phyloP scores from a whole-genome alignment of 1,140 invertebrate genomes.

The Odontomachus brunneus region DNA sequence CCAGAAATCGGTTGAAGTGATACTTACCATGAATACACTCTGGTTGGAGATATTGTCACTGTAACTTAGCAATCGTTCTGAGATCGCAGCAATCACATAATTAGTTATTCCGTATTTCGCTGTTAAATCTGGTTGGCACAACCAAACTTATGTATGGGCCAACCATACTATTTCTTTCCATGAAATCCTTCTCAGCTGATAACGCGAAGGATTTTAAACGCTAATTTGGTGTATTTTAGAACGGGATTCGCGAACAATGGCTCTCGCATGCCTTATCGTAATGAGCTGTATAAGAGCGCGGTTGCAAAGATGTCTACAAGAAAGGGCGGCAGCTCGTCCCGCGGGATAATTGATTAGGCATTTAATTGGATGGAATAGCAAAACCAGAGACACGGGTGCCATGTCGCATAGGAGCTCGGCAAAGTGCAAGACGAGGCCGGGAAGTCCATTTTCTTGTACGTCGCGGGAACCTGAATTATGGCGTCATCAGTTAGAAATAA shows the following conservation, averaged over 20 bases:
- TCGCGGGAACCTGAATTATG: constrained; percentile 80
- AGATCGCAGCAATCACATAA: too few relatives aligned
- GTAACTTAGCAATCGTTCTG: too few relatives aligned
- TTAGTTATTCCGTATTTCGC: too few relatives aligned
- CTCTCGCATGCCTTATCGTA: constrained; percentile 43
- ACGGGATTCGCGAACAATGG: constrained; percentile 49
- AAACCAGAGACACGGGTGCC: constrained; percentile 61
- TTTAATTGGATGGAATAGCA: constrained; percentile 80
- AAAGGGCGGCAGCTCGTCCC: constrained; percentile 64
- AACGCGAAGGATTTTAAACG: constrained; percentile 26
- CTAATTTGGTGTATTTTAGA: constrained; percentile 29
- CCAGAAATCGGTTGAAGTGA: too few relatives aligned
- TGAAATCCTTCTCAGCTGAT: not conserved
- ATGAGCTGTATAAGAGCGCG: constrained; percentile 54
- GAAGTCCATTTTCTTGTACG: constrained; percentile 82
- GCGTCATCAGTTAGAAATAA: constrained; percentile 83
- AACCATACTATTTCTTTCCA: too few relatives aligned
- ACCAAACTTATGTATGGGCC: too few relatives aligned
- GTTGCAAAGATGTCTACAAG: constrained; percentile 65
- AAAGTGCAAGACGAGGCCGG: constrained; percentile 64
- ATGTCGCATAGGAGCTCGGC: constrained; percentile 53
- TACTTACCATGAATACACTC: too few relatives aligned
- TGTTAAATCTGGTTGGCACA: too few relatives aligned
- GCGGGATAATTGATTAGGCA: constrained; percentile 78
- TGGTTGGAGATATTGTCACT: too few relatives aligned